phyloP scores from a whole-genome alignment of 2,113 vertebrate species.

The Sapajus apella region DNA sequence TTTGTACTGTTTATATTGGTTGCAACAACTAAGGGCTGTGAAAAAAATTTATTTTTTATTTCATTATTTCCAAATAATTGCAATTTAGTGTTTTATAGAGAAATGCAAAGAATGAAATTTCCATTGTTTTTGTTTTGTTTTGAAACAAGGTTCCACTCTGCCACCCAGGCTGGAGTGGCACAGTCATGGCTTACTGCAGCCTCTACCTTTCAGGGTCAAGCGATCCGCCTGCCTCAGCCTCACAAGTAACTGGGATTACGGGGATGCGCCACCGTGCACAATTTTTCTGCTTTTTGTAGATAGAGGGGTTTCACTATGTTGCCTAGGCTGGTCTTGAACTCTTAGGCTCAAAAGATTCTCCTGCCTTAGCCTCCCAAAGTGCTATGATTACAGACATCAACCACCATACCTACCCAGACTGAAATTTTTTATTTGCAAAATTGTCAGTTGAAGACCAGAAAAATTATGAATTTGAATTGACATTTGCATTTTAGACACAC shows the following conservation, averaged over 20 bases:
- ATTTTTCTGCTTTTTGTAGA: too few species aligned
- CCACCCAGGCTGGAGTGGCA: too few species aligned
- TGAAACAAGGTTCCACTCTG: too few species aligned
- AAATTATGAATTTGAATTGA: not conserved
- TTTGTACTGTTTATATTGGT: not conserved
- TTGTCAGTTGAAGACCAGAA: not conserved
- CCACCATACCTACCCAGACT: not conserved
- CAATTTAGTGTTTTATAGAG: not conserved
- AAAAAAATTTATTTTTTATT: slow-evolving; percentile 13
- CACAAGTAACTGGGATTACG: too few species aligned
- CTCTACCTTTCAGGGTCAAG: too few species aligned
- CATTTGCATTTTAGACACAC: not conserved
- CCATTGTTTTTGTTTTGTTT: too few species aligned
- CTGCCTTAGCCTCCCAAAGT: not conserved
- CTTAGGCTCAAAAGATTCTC: too few species aligned
- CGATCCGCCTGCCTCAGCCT: too few species aligned
- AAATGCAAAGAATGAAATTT: not conserved
- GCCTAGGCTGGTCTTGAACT: too few species aligned
- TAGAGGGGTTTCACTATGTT: too few species aligned
- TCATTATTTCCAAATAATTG: slow-evolving; percentile 8
- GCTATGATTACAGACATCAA: not conserved
- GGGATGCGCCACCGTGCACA: too few species aligned
- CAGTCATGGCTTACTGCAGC: too few species aligned
- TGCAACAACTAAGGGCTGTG: not conserved
- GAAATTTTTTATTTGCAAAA: not conserved